Conservation (phyloP, 2,113 vertebrate genomes). For the Calonectris borealis region DNA sequence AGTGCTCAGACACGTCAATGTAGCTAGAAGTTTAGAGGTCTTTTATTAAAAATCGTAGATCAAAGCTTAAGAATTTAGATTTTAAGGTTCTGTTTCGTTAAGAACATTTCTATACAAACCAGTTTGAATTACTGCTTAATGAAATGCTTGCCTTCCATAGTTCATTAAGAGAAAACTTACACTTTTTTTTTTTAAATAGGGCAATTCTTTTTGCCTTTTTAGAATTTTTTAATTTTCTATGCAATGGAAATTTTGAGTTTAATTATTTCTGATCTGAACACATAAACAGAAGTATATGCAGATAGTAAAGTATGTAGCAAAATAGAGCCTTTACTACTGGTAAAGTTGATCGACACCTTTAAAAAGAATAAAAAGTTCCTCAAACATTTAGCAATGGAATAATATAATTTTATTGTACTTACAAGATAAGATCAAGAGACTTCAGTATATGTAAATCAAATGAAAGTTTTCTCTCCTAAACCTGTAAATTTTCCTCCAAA, state of each 20-base stretch:
- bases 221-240: neutral
- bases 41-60: neutral
- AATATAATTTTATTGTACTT: neutral
- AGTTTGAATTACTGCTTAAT: neutral
- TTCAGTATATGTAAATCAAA: neutral
- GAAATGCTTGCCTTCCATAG: neutral
- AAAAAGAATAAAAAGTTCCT: neutral
- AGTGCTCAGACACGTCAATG: neutral
- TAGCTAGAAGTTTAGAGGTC: neutral
- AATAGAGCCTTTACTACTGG: neutral
- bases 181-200: neutral
- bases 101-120: neutral
- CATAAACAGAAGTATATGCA: neutral
- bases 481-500: neutral
- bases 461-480: neutral
- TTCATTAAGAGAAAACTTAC: neutral
- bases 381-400: neutral
- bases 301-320: neutral
- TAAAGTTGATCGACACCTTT: neutral
- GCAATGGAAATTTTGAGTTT: neutral
- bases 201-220: neutral
- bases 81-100: neutral
- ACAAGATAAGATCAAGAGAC: neutral
- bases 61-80: neutral
- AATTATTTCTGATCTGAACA: neutral